Percentiles rank a stretch among this genome's conserved stretches.
phyloP scores from a whole-genome alignment of 2,888 invertebrate genomes.

The Chrysodeixis includens region DNA sequence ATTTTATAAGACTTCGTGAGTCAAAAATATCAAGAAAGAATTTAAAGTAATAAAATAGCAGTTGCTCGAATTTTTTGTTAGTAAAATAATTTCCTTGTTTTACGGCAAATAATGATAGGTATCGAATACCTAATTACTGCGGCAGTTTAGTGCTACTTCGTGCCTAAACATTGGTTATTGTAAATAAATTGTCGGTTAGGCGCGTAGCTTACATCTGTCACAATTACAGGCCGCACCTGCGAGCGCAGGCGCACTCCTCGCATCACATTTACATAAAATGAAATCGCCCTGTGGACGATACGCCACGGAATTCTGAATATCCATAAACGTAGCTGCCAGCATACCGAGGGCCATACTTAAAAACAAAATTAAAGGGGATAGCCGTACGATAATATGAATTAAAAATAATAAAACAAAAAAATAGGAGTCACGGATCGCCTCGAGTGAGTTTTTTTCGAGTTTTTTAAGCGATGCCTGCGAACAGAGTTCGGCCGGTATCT shows the following conservation, averaged over 20 bases:
- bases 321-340: slow-evolving; percentile 88
- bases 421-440: slow-evolving; percentile 89
- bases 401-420: slow-evolving; percentile 89
- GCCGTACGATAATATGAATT: slow-evolving; percentile 89
- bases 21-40: background rate
- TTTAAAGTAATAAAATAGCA: background rate
- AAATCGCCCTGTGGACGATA: slow-evolving; percentile 82
- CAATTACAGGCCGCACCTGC: slow-evolving; percentile 78
- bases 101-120: slow-evolving; percentile 47
- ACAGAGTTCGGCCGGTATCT: slow-evolving; percentile 83
- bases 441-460: slow-evolving; percentile 83
- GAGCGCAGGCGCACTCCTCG: slow-evolving; percentile 53
- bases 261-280: slow-evolving; percentile 85
- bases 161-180: slow-evolving; percentile 58
- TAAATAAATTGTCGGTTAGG: slow-evolving; percentile 57
- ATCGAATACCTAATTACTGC: slow-evolving; percentile 42
- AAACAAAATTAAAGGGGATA: slow-evolving; percentile 90
- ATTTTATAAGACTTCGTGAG: too few relatives aligned
- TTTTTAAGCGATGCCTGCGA: slow-evolving; percentile 86
- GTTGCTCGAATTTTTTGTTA: slow-evolving; percentile 5
- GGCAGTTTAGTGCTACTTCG: slow-evolving; percentile 48
- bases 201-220: slow-evolving; percentile 77
- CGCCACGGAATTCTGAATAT: slow-evolving; percentile 87
- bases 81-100: slow-evolving; percentile 31
- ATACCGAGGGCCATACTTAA: slow-evolving; percentile 88